Conservation (phyloP, 2,797 vertebrate genomes). For the Eulemur albifrons region DNA sequence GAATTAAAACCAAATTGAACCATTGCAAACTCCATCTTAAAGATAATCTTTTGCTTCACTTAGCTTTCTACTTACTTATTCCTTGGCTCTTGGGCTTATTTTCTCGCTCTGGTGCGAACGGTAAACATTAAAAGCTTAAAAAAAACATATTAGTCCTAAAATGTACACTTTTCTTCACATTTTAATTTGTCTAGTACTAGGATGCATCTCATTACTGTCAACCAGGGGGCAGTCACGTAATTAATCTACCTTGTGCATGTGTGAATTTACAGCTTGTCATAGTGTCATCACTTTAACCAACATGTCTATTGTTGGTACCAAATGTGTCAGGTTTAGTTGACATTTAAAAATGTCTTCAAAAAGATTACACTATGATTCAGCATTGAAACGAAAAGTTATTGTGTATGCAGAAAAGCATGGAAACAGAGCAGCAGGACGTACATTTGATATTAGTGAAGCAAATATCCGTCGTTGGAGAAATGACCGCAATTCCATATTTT, state of each 20-base stretch:
- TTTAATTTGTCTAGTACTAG: constrained; percentile 11
- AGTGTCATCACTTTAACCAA: background rate
- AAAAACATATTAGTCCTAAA: constrained; percentile 45
- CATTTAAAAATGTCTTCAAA: constrained; percentile 40
- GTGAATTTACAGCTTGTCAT: background rate
- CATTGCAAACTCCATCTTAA: constrained; percentile 37
- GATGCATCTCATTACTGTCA: background rate
- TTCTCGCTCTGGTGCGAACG: constrained; percentile 66
- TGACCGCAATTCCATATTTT: constrained; percentile 23
- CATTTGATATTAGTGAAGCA: background rate
- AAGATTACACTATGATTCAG: constrained; percentile 29
- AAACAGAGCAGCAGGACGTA: background rate
- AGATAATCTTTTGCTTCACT: constrained; percentile 48
- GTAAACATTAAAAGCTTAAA: constrained; percentile 74
- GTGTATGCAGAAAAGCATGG: background rate
- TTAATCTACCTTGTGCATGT: background rate
- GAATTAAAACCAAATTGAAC: constrained; percentile 62
- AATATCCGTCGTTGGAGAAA: background rate
- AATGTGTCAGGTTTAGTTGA: constrained; percentile 15
- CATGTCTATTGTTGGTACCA: background rate
- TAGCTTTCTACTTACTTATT: constrained; percentile 26
- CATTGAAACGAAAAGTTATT: background rate
- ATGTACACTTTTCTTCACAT: background rate
- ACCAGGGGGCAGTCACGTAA: background rate
- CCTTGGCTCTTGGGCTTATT: constrained; percentile 63